A percentile compares a stretch with the other conserved stretches of the same genome.
These are phyloP conservation scores for Cantharis flavilabris DNA, from an alignment of 2,888 invertebrate genomes.

Conservation along the genomic window DNA sequence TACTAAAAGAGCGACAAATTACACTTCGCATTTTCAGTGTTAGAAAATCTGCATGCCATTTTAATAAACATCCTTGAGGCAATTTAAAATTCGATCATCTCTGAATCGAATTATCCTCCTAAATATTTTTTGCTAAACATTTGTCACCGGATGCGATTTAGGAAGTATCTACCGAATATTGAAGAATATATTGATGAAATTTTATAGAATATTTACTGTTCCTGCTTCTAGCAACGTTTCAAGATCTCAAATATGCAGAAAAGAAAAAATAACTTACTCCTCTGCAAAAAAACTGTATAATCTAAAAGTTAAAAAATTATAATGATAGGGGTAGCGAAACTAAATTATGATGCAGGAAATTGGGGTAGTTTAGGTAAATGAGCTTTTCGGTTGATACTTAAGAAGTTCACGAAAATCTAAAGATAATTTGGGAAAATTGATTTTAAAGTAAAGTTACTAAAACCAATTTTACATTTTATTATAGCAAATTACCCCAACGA, in stretches of 20 bases:
- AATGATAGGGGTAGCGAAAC: slow-evolving; percentile 12
- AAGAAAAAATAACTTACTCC: slow-evolving; percentile 1
- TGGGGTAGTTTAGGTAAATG: neutral
- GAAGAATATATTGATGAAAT: slow-evolving; percentile 12
- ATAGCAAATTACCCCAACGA: neutral
- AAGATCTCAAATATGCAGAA: neutral
- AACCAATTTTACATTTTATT: neutral
- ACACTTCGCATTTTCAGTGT: neutral
- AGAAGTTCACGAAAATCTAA: neutral
- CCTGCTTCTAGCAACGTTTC: slow-evolving; percentile 6
- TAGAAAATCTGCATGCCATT: neutral
- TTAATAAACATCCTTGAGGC: neutral
- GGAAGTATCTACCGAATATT: slow-evolving; percentile 17
- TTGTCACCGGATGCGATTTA: slow-evolving; percentile 38
- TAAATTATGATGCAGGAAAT: slow-evolving; percentile 4
- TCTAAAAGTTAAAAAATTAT: slow-evolving; percentile 7
- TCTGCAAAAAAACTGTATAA: neutral
- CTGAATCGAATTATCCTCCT: neutral
- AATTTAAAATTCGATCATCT: slow-evolving; percentile 4
- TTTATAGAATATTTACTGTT: slow-evolving; percentile 26
- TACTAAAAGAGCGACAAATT: neutral
- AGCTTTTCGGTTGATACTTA: neutral
- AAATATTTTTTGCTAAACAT: slow-evolving; percentile 18
- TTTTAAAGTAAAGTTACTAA: neutral
- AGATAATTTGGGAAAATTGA: neutral